Conservation (phyloP, 2,888 invertebrate genomes). For the Chalcis sispes region DNA sequence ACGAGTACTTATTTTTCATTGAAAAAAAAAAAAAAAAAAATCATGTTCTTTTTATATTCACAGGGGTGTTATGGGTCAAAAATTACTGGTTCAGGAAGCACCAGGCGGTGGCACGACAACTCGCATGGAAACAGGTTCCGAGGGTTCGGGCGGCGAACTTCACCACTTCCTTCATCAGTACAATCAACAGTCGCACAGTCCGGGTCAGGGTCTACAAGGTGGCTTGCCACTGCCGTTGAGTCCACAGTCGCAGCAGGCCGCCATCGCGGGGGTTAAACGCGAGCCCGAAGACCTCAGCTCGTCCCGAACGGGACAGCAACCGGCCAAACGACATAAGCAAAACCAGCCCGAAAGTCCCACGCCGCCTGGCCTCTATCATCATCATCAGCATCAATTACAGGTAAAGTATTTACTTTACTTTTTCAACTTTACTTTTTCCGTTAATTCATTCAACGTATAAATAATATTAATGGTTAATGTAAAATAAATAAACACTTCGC, state of each 20-base stretch:
- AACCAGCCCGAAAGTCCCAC: constrained; percentile 74
- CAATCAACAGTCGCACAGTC: constrained; percentile 72
- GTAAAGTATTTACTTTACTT: constrained; percentile 61
- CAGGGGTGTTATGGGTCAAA: constrained; percentile 75
- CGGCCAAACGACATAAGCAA: constrained; percentile 70
- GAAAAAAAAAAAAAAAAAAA: too few species aligned
- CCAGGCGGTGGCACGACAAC: constrained; percentile 66
- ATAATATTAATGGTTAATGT: background rate
- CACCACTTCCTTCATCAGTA: constrained; percentile 75
- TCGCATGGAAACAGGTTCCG: constrained; percentile 73
- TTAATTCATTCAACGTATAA: too few species aligned
- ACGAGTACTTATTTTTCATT: too few species aligned
- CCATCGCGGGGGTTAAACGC: constrained; percentile 81
- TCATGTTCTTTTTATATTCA: background rate
- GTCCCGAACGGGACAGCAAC: constrained; percentile 66
- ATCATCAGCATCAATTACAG: constrained; percentile 74
- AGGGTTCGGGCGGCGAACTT: constrained; percentile 77
- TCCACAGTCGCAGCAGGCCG: constrained; percentile 71
- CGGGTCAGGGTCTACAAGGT: constrained; percentile 77
- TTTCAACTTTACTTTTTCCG: too few species aligned
- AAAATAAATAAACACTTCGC: background rate
- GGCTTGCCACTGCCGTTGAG: constrained; percentile 73
- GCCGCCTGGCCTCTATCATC: constrained; percentile 74
- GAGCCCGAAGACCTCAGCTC: constrained; percentile 89
- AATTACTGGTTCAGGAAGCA: constrained; percentile 74